These are phyloP conservation scores for Apeltes quadracus DNA, from an alignment of 2,113 vertebrate species.

Conservation along the genomic window DNA sequence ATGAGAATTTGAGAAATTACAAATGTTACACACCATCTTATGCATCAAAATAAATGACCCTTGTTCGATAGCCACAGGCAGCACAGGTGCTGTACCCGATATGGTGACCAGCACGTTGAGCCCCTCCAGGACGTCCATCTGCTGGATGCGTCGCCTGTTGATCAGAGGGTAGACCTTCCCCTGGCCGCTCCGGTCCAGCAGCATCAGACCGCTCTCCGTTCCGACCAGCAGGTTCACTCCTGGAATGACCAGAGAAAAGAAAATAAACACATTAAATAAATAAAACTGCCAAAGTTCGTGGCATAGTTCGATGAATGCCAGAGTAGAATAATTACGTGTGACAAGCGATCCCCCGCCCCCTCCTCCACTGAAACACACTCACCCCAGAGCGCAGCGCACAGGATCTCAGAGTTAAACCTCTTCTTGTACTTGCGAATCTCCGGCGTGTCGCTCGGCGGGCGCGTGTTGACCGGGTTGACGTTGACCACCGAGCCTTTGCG, in stretches of 20 bases:
- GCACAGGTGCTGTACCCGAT: constrained; percentile 80
- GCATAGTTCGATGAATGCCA: background rate
- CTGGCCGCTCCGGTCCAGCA: constrained; percentile 93
- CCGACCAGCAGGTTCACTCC: constrained; percentile 95
- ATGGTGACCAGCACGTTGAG: constrained; percentile 95
- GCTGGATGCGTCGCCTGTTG: constrained; percentile 89
- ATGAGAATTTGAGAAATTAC: too few species aligned
- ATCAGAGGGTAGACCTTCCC: constrained; percentile 91
- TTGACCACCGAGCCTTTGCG: constrained; percentile 98
- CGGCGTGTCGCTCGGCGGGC: constrained; percentile 94
- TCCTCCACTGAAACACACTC: background rate
- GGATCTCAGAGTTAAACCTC: constrained; percentile 96
- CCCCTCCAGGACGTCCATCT: constrained; percentile 95
- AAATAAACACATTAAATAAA: background rate
- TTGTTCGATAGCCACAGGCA: background rate
- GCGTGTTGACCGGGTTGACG: constrained; percentile 96
- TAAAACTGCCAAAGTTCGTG: background rate
- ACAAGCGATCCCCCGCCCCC: background rate
- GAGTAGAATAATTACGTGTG: background rate
- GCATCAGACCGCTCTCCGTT: constrained; percentile 89
- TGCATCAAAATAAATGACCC: too few species aligned
- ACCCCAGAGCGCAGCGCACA: constrained; percentile 97
- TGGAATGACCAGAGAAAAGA: constrained; percentile 46
- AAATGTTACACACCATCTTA: background rate
- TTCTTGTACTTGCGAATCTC: constrained; percentile 99